phyloP scores from a whole-genome alignment of 2,888 invertebrate genomes.

The Listrodromus nycthemerus region DNA sequence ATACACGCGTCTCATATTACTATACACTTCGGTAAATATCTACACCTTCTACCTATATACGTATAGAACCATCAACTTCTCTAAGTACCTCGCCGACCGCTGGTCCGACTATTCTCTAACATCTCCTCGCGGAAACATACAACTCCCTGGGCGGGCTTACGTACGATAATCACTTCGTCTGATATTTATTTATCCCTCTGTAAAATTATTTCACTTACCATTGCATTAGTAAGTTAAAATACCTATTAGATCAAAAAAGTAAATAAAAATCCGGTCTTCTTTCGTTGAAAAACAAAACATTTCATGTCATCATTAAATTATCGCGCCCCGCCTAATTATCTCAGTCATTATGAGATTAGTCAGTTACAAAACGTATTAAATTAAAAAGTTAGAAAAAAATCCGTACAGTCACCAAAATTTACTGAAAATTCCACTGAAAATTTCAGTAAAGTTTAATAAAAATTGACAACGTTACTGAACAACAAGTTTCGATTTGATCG shows the following conservation, averaged over 20 bases:
- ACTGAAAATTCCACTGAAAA: too few species aligned
- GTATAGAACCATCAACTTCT: conserved; percentile 32
- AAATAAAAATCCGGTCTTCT: not conserved
- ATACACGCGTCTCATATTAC: conserved; percentile 8
- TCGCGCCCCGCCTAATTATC: too few species aligned
- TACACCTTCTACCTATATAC: conserved; percentile 13
- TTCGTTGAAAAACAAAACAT: too few species aligned
- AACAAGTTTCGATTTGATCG: too few species aligned
- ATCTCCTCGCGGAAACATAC: conserved; percentile 31
- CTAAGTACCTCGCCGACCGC: conserved; percentile 50
- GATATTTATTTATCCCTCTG: not conserved
- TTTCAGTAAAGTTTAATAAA: too few species aligned
- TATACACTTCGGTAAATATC: not conserved
- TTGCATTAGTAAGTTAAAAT: not conserved
- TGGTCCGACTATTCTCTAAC: conserved; percentile 43
- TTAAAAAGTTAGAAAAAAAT: too few species aligned
- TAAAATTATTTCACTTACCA: not conserved
- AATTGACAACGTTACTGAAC: too few species aligned
- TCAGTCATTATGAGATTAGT: too few species aligned
- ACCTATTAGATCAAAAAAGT: not conserved
- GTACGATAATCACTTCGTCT: conserved; percentile 16
- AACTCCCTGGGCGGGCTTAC: not conserved
- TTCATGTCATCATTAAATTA: too few species aligned
- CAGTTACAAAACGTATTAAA: too few species aligned
- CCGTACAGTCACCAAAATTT: not conserved